A percentile compares a stretch with the other conserved stretches of the same genome.
Evolutionary conservation across 2,888 invertebrate species (phyloP).

Genomic region (Dynastes tityus): DNA sequence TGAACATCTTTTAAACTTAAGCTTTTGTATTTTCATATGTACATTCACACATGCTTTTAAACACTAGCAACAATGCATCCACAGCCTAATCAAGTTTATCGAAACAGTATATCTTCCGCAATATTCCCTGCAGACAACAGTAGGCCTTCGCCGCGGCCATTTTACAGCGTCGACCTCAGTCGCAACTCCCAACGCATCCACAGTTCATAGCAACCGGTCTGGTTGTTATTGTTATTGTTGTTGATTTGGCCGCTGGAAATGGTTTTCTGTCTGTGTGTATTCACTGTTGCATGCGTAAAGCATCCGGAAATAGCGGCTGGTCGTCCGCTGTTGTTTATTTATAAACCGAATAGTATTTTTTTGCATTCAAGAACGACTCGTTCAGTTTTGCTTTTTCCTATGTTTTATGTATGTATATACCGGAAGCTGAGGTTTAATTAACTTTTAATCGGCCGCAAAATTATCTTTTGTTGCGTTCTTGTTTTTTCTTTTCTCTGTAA

Average conservation of each 20-base stretch:
- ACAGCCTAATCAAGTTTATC: no score
- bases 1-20: no score
- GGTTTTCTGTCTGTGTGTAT: not conserved
- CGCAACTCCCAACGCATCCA: not conserved
- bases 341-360: slow-evolving; percentile 8
- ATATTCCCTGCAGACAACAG: not conserved
- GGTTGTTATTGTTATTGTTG: slow-evolving; percentile 17
- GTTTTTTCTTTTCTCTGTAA: no score
- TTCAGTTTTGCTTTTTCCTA: no score
- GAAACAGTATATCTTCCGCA: not conserved
- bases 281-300: slow-evolving; percentile 5
- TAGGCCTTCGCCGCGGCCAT: slow-evolving; percentile 1
- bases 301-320: slow-evolving; percentile 18
- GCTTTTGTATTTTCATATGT: no score
- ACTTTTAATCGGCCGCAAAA: no score
- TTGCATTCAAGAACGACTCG: slow-evolving; percentile 9
- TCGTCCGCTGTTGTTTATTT: slow-evolving; percentile 21
- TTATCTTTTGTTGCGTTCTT: no score
- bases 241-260: not conserved
- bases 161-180: slow-evolving; percentile 9
- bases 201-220: not conserved
- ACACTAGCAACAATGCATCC: no score
- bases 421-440: no score
- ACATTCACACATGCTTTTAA: no score
- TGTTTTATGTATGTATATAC: no score